These are phyloP conservation scores for Stenurella melanura DNA, from an alignment of 2,888 invertebrate species.

Conservation along the genomic window DNA sequence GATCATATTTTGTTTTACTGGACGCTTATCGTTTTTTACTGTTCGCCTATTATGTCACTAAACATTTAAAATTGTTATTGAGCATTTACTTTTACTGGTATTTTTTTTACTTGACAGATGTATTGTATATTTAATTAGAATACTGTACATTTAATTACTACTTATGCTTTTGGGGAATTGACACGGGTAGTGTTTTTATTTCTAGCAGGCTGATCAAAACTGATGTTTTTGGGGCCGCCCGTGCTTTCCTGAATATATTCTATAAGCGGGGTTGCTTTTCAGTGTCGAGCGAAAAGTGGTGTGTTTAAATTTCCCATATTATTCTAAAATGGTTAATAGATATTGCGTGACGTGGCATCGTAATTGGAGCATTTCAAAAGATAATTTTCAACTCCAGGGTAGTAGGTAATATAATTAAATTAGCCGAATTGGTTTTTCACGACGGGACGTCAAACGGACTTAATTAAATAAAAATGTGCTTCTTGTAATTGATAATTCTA, in stretches of 20 bases:
- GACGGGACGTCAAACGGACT: neutral
- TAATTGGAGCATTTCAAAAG: constrained; percentile 8
- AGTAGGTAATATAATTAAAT: constrained; percentile 16
- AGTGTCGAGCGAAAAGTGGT: neutral
- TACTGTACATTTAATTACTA: too few relatives aligned
- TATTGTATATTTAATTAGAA: too few relatives aligned
- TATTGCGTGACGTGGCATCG: constrained; percentile 11
- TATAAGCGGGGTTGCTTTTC: constrained; percentile 4
- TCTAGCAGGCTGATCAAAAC: too few relatives aligned
- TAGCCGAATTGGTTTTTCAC: neutral
- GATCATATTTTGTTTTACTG: too few relatives aligned
- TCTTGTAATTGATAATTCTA: neutral
- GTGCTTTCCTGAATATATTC: neutral
- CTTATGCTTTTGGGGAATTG: too few relatives aligned
- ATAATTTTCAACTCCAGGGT: constrained; percentile 9
- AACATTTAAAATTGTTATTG: too few relatives aligned
- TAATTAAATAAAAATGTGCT: neutral
- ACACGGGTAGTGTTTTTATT: too few relatives aligned
- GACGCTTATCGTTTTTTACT: too few relatives aligned
- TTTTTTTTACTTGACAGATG: too few relatives aligned
- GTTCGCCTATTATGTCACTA: too few relatives aligned
- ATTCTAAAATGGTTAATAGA: constrained; percentile 12
- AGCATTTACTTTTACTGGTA: too few relatives aligned
- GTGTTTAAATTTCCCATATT: constrained; percentile 13
- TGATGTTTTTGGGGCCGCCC: neutral